Evolutionary conservation across 2,888 invertebrate species (phyloP).

Genomic region (Chaitophorus viminalis): DNA sequence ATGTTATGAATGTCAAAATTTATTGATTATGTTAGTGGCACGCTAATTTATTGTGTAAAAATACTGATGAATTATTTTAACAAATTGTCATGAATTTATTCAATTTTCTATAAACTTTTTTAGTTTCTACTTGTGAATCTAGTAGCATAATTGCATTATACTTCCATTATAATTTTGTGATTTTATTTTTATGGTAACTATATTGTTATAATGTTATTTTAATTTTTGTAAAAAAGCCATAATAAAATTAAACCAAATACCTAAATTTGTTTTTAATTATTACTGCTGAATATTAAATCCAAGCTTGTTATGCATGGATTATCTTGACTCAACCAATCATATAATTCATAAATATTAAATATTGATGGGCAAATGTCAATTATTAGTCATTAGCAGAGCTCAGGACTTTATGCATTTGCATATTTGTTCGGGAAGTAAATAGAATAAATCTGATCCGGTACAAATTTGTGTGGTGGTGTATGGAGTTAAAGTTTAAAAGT

Average conservation of each 20-base stretch:
- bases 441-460: too few species aligned
- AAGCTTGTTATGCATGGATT: not conserved
- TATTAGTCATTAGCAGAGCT: too few species aligned
- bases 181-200: slow-evolving; percentile 57
- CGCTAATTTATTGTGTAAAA: slow-evolving; percentile 50
- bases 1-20: slow-evolving; percentile 52
- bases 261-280: slow-evolving; percentile 12
- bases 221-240: slow-evolving; percentile 61
- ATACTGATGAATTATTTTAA: slow-evolving; percentile 45
- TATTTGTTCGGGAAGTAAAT: too few species aligned
- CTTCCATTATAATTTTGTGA: slow-evolving; percentile 61
- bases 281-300: not conserved
- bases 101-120: slow-evolving; percentile 29
- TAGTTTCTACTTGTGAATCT: slow-evolving; percentile 48
- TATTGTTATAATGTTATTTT: slow-evolving; percentile 61
- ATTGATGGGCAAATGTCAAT: too few species aligned
- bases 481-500: too few species aligned
- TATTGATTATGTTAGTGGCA: slow-evolving; percentile 56
- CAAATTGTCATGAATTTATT: slow-evolving; percentile 32
- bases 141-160: slow-evolving; percentile 48
- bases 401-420: too few species aligned
- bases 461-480: too few species aligned
- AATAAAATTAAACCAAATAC: slow-evolving; percentile 60
- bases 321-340: not conserved
- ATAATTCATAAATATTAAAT: not conserved